Base-by-base conservation (phyloP, 2,888 invertebrate genomes). In the Vesta saturnalis region DNA sequence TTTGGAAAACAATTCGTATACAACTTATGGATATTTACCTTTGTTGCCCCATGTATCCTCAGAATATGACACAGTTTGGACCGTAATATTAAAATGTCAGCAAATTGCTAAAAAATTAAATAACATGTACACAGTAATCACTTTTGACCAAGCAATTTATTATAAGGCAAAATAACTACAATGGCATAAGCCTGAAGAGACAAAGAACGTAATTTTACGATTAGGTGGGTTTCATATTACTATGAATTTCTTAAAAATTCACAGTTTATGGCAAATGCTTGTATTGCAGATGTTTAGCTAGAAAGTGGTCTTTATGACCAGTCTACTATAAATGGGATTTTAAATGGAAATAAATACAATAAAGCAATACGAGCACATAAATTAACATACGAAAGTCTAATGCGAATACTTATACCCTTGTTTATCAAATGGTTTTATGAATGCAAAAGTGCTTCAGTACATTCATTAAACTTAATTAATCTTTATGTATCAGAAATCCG, bases 171-270 rank as follows among this genome's bases (percentile, higher is more conserved):
- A 71, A 57, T 63, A 71, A 59, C 19, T 69, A 15, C 70, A 72
- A 39, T 72, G 70, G 70, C 47, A 35, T 4, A 56, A 65, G 23
- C 46, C 22, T 2, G 63, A 60, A 18, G 60, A 64, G 5, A 47
- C 21, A 1, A 43, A 62, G 30, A 10, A 63, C n/a, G 49, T 64
- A 19, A 56, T 72, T 22, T 63, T 72, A 8, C 35, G 72, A 19
- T 39, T 72, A 55, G 71, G 73, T 22, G 73, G 71, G 6, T 64
- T 73, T 43, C 71, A 72, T 54, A 62, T 67, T 46, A 62, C 59
- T 15, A 15, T 71, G n/a, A 73, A 73, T 30, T 73, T 73, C 35
- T 39, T 69, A 18, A 68, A 67, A 56, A 59, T 64, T 14, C 6
- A 30, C 30, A 30, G 10, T 30, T 30, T 30, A 30, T 30, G 30